Evolutionary conservation across 2,888 invertebrate genomes (phyloP).

Genomic region (Ochropacha duplaris): DNA sequence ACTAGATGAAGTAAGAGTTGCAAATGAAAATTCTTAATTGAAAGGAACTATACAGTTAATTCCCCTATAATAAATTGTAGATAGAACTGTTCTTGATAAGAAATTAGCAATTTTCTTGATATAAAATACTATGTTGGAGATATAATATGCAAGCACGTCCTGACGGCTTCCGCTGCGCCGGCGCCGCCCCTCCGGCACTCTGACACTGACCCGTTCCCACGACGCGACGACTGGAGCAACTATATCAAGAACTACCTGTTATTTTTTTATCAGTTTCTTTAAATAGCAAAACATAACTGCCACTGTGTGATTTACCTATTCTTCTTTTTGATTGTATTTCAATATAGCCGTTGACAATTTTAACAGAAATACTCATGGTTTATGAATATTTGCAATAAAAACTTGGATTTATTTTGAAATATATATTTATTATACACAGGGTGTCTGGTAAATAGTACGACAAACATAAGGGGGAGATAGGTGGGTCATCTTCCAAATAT

Average conservation of each 20-base stretch:
- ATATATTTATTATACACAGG: too few relatives aligned
- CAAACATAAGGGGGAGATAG: too few relatives aligned
- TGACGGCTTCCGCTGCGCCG: constrained; percentile 52
- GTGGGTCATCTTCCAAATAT: too few relatives aligned
- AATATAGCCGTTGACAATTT: too few relatives aligned
- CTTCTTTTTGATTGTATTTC: too few relatives aligned
- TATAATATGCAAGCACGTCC: constrained; percentile 49
- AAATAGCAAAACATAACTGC: not conserved
- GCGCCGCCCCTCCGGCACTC: constrained; percentile 45
- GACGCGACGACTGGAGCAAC: constrained; percentile 39
- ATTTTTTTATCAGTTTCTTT: constrained; percentile 7
- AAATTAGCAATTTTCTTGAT: not conserved
- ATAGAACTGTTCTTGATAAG: not conserved
- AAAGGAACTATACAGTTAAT: not conserved
- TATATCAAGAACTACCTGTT: constrained; percentile 9
- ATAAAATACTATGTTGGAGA: not conserved
- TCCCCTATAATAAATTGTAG: not conserved
- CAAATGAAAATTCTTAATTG: not conserved
- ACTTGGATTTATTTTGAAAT: too few relatives aligned
- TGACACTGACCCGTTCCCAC: constrained; percentile 63
- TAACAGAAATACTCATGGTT: too few relatives aligned
- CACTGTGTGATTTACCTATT: too few relatives aligned
- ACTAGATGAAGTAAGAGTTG: not conserved
- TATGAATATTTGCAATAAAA: too few relatives aligned
- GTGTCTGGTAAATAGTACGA: too few relatives aligned